Evolutionary conservation across 2,888 invertebrate genomes (phyloP).

Genomic region (Lasiommata megera): DNA sequence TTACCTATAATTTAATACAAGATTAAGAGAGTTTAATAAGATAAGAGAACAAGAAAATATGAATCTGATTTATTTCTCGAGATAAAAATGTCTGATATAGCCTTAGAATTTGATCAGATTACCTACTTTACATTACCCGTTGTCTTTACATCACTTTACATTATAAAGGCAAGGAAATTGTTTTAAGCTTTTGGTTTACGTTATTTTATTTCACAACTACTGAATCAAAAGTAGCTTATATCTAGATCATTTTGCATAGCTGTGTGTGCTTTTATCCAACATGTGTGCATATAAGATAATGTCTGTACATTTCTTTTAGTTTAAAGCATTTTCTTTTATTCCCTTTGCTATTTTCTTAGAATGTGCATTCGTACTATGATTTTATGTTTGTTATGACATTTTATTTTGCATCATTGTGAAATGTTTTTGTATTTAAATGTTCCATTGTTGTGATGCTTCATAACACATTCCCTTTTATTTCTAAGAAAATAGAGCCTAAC

Average conservation of each 20-base stretch:
- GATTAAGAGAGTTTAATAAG: too few species aligned
- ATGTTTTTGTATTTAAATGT: neutral
- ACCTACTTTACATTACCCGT: neutral
- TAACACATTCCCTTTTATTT: neutral
- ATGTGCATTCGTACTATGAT: neutral
- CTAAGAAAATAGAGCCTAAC: constrained; percentile 7
- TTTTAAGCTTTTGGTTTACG: constrained; percentile 16
- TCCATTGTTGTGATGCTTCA: neutral
- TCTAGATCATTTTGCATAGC: too few species aligned
- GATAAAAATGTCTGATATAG: too few species aligned
- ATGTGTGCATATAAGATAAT: neutral
- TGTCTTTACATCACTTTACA: neutral
- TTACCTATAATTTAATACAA: too few species aligned
- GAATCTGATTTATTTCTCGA: too few species aligned
- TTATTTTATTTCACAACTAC: too few species aligned
- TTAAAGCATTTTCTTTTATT: constrained; percentile 35
- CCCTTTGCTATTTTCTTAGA: constrained; percentile 20
- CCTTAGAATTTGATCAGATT: too few species aligned
- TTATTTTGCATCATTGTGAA: neutral
- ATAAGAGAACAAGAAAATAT: too few species aligned
- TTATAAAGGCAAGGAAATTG: constrained; percentile 22
- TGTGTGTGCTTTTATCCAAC: neutral
- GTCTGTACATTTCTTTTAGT: neutral
- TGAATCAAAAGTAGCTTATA: too few species aligned
- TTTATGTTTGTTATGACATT: neutral